Evolutionary conservation across 2,888 invertebrate genomes (phyloP), one percentile per base, ranked within the genome.

Genomic region (Lycophotia porphyrea): DNA sequence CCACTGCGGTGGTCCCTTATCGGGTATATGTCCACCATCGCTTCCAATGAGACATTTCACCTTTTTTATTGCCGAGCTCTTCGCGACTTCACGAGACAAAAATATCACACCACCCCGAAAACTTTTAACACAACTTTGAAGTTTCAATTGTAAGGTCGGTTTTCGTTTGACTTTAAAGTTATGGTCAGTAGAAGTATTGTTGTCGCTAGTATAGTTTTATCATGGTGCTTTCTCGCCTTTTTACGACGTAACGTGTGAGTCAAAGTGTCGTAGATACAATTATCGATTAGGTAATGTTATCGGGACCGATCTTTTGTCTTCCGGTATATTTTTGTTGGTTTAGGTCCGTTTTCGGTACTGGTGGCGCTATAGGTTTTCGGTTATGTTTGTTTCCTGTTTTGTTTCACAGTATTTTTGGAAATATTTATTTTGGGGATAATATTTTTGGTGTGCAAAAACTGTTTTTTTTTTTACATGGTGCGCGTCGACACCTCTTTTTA

Each of bases 241-340:
- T 96, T 96, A 96, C 95, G 95, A 94, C 89, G 90, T 92, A 92
- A 93, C 95, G 95, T 95, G 96, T 94, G 95, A 94, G 92, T 93
- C 92, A 93, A 93, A 95, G 95, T 96, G 95, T 95, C 96, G 93
- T 93, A 95, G 96, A 96, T 96, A 96, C 95, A 94, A 96, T 96
- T 96, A 96, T 96, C 96, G 96, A 96, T 96, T 96, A 96, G 94
- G 95, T 95, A 94, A 95, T 94, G 93, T 95, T 96, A 96, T 96
- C 96, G 88, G 89, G 89, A 67, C 90, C 94, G 92, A 96, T 96
- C 96, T 96, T 91, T 93, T 93, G 95, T 96, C 95, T 96, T 96
- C 96, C 96, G 96, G 96, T 95, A 90, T 92, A 93, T 93, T 92
- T 94, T 93, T 94, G 94, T 96, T 95, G 94, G 92, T 93, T 96